Evolutionary conservation across 2,113 vertebrate species (phyloP).

Genomic region (Cettia cetti): DNA sequence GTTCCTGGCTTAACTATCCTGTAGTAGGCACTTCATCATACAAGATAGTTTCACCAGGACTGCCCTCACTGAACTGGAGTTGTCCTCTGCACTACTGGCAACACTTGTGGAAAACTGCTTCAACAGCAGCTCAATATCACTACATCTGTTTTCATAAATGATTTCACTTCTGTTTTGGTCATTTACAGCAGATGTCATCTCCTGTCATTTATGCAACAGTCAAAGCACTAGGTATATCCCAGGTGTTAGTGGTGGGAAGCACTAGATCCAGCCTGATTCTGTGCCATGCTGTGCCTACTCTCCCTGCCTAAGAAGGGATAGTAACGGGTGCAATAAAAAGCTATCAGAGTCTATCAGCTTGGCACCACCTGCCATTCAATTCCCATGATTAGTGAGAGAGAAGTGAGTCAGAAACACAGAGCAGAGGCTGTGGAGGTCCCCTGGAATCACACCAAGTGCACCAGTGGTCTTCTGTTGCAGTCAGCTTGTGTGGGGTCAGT

Average conservation of each 20-base stretch:
- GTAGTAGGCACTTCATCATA: not conserved
- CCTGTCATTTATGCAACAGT: not conserved
- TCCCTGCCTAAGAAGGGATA: not conserved
- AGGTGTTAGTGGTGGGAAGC: not conserved
- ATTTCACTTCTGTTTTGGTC: not conserved
- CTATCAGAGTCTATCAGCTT: not conserved
- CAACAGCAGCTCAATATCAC: not conserved
- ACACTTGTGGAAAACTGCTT: not conserved
- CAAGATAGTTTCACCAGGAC: not conserved
- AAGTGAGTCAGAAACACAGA: not conserved
- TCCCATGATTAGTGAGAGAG: not conserved
- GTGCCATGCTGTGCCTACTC: not conserved
- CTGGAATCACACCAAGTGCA: not conserved
- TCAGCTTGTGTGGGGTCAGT: rapidly evolving
- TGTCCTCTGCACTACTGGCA: not conserved
- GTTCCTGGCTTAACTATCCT: not conserved
- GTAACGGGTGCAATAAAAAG: not conserved
- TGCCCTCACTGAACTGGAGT: not conserved
- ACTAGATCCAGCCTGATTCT: not conserved
- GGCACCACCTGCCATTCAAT: not conserved
- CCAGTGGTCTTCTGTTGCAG: not conserved
- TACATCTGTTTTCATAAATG: not conserved
- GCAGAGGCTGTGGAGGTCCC: not conserved
- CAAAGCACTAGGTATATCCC: not conserved
- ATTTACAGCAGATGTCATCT: not conserved